These are phyloP conservation scores for Proterorhinus semilunaris DNA, from an alignment of 2,113 vertebrate genomes.

Conservation along the genomic window DNA sequence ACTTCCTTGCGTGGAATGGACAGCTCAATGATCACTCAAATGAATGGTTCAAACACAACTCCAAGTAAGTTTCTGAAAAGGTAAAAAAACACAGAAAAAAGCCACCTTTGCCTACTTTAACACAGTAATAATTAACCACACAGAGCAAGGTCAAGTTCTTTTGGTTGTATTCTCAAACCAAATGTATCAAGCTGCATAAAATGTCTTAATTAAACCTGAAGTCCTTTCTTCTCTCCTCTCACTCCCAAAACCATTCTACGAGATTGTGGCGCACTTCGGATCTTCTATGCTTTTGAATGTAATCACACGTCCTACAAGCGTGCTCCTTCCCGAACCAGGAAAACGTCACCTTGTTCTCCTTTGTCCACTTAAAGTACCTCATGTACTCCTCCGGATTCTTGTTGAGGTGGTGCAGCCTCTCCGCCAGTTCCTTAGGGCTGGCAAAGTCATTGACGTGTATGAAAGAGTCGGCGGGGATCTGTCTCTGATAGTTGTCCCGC, in stretches of 20 bases:
- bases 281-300: constrained; percentile 81
- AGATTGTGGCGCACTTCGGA: constrained; percentile 81
- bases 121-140: background rate
- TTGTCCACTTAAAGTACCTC: constrained; percentile 83
- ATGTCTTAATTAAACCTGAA: background rate
- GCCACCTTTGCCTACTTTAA: background rate
- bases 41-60: no score
- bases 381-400: constrained; percentile 80
- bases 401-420: constrained; percentile 82
- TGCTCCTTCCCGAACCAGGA: constrained; percentile 81
- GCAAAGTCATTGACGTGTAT: constrained; percentile 87
- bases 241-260: constrained; percentile 87
- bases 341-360: constrained; percentile 74
- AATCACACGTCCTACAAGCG: constrained; percentile 80
- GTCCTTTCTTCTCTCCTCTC: background rate
- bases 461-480: constrained; percentile 83
- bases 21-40: no score
- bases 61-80: no score
- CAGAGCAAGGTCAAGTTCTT: background rate
- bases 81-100: no score
- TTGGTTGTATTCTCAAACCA: background rate
- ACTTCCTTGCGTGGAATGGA: no score
- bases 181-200: background rate
- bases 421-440: constrained; percentile 80
- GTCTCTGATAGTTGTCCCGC: constrained; percentile 84